Conservation (phyloP, 2,797 vertebrate species). For the Crocidura indochinensis region DNA sequence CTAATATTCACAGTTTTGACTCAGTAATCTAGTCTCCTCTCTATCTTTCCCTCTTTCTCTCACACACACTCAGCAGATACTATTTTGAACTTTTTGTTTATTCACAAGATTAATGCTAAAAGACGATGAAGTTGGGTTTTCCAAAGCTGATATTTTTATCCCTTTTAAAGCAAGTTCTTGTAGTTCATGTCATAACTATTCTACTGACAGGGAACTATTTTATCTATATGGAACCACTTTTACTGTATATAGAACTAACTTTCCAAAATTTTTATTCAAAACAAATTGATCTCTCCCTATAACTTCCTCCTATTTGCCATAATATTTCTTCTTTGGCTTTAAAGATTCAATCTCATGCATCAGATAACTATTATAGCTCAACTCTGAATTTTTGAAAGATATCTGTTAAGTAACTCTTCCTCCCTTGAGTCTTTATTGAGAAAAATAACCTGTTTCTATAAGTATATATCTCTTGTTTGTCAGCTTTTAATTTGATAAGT, state of each 20-base stretch:
- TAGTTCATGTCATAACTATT: background rate
- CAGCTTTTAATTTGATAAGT: conserved; percentile 22
- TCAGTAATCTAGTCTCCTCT: background rate
- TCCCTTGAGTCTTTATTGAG: background rate
- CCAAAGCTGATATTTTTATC: background rate
- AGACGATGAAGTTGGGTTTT: background rate
- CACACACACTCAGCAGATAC: background rate
- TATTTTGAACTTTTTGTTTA: background rate
- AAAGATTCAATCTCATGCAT: conserved; percentile 14
- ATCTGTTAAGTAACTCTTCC: background rate
- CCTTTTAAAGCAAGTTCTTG: background rate
- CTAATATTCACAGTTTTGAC: background rate
- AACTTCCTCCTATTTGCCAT: conserved; percentile 28
- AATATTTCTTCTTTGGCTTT: conserved; percentile 16
- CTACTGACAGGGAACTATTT: background rate
- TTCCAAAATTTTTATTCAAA: conserved; percentile 59
- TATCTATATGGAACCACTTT: background rate
- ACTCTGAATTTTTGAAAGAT: conserved; percentile 24
- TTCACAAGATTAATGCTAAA: background rate
- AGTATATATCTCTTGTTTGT: conserved; percentile 67
- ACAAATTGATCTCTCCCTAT: conserved; percentile 10
- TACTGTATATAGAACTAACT: conserved; percentile 18
- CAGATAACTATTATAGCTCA: background rate
- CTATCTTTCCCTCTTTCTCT: background rate
- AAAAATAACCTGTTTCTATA: conserved; percentile 59